Conservation (phyloP, 2,113 vertebrate species). For the Cavia aperea region DNA sequence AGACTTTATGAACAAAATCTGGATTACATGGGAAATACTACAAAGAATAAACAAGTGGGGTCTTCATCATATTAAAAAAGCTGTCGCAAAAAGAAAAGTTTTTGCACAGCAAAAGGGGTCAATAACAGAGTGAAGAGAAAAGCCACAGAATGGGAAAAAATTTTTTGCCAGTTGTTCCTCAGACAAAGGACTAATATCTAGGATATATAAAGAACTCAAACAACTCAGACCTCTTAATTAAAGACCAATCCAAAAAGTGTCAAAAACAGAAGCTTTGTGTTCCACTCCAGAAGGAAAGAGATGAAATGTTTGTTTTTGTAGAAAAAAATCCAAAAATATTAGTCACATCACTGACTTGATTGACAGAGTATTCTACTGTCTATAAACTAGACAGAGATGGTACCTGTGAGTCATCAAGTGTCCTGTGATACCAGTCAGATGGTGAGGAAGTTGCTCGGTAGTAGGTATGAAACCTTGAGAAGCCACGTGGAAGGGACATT, state of each 20-base stretch:
- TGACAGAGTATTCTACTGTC: background rate
- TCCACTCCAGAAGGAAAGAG: slow-evolving; percentile 54
- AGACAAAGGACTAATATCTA: background rate
- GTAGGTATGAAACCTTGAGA: background rate
- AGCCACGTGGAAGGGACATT: background rate
- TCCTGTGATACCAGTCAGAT: slow-evolving; percentile 3
- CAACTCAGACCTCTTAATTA: background rate
- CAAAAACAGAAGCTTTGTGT: background rate
- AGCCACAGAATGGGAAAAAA: background rate
- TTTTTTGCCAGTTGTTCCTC: background rate
- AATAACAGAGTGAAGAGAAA: background rate
- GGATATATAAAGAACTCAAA: background rate
- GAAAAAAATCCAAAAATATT: background rate
- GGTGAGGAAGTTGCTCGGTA: background rate
- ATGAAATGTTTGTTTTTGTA: slow-evolving; percentile 27
- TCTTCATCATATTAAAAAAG: background rate
- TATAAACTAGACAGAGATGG: slow-evolving; percentile 34
- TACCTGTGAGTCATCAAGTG: background rate
- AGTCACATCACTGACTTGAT: background rate
- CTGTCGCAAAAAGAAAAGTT: background rate
- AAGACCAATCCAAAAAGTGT: slow-evolving; percentile 3
- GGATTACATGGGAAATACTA: background rate
- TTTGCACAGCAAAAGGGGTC: background rate
- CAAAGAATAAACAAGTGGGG: background rate
- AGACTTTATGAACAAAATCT: background rate